Base-by-base conservation (phyloP, 2,113 vertebrate species). In the Dendrocopos noguchii region DNA sequence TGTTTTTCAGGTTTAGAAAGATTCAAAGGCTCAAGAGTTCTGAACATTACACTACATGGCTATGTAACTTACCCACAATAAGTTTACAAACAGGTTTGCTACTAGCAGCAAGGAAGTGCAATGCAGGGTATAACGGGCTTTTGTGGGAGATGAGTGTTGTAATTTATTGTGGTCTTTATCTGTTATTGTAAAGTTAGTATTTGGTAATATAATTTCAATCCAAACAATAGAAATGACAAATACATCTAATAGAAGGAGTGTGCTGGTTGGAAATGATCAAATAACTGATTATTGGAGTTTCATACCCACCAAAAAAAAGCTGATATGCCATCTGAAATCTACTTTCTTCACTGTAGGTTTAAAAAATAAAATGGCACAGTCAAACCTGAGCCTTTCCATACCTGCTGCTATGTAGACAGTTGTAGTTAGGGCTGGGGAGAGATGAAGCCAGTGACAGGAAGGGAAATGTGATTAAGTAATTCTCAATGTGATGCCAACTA, bases 381-480 rank as follows among this genome's bases (percentile, higher is more conserved):
- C 46, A 9, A 14, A 61, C 31, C 14, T 64, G 60, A 80, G 31
- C 28, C 29, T 78, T 85, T 72, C 73, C 59, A 61, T 27, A 74
- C 25, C 55, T 89, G 44, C 71, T 46, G 29, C 79, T 90, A 15
- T 10, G 11, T 8, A 34, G 34, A 33, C 12, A 34, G 39, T 75
- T 25, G 47, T 33, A 39, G 90, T 46, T 39, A 56, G 60, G 28
- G 70, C 74, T 83, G 64, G 50, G 92, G 46, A 82, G 87, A 95
- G 78, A 50, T 60, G 89, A 93, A 90, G 84, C 94, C 94, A 90
- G 84, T 73, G 70, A 92, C 50, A 84, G 84, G 75, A 80, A 94
- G 44, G 82, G 63, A 92, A 96, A 96, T 65, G 55, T 64, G 86
- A 95, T 95, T 86, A 93, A 95, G 52, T 34, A 90, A 85, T 82